These are phyloP conservation scores for Brachynemurus nebulosus DNA, from an alignment of 2,888 invertebrate species.

Conservation along the genomic window DNA sequence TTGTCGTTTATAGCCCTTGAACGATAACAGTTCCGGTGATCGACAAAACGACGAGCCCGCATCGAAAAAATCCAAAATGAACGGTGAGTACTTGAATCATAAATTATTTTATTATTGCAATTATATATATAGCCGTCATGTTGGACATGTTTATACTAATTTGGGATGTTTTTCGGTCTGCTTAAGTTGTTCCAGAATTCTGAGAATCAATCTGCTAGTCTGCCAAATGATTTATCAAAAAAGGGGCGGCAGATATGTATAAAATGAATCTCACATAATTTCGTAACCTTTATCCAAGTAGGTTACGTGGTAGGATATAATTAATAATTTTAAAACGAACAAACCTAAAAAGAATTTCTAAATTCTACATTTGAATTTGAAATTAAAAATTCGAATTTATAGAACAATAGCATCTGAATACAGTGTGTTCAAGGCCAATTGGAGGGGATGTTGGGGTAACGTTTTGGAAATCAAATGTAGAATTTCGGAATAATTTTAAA, in stretches of 20 bases:
- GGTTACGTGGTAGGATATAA: slow-evolving; percentile 34
- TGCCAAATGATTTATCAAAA: slow-evolving; percentile 20
- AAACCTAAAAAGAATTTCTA: too few species aligned
- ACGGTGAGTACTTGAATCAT: slow-evolving; percentile 25
- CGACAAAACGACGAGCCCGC: slow-evolving; percentile 11
- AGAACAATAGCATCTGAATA: too few species aligned
- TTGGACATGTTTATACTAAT: slow-evolving; percentile 30
- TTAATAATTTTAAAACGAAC: too few species aligned
- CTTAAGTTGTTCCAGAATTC: slow-evolving; percentile 38
- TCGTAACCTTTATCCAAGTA: slow-evolving; percentile 28
- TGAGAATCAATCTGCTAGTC: slow-evolving; percentile 29
- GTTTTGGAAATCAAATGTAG: too few species aligned
- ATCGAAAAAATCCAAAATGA: slow-evolving; percentile 21
- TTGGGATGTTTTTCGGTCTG: slow-evolving; percentile 33
- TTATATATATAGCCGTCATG: neutral
- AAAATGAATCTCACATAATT: slow-evolving; percentile 10
- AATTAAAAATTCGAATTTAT: too few species aligned
- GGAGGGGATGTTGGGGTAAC: too few species aligned
- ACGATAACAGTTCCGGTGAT: neutral
- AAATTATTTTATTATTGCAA: slow-evolving; percentile 5
- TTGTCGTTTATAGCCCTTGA: neutral
- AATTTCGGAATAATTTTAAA: too few species aligned
- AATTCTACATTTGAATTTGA: too few species aligned
- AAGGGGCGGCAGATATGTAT: slow-evolving; percentile 6
- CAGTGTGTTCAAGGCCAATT: too few species aligned